Base-by-base conservation (phyloP, 2,113 vertebrate genomes). In the Barnardius zonarius region DNA sequence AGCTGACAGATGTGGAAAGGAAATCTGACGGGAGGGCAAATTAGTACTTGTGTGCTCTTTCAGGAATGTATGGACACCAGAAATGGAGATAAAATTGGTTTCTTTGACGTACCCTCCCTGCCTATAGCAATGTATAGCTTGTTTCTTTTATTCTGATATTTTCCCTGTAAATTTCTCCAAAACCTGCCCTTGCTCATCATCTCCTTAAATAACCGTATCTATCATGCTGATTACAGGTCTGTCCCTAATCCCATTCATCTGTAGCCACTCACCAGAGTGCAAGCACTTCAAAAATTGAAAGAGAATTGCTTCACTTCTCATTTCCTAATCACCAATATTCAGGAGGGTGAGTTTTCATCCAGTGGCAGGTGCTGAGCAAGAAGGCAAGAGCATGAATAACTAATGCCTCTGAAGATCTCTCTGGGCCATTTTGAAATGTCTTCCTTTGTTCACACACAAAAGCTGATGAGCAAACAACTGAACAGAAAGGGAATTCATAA, bases 221-320 rank as follows among this genome's bases (percentile, higher is more conserved):
- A 75, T 87, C 91, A 89, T 31, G 41, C 74, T 68, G 70, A 91
- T 46, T 92, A 54, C 82, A 70, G 72, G 54, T 86, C 85, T 61
- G 37, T 75, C 51, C 86, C 79, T 88, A 90, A 86, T 28, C 33
- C 83, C 55, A 75, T 93, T 88, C 86, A 83, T 48, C 59, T 67
- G 79, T 17, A 92, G 90, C 86, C 83, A 70, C 83, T 86, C 89
- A 86, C 28, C 72, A 88, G 64, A 93, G 64, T 52, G 27, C 73
- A 96, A 82, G 92, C 79, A 81, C 83, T 96, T 86, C n/a, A 52
- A 88, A 96, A 86, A 95, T 96, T 86, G 88, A 96, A 92, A 91
- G 67, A 66, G 44, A 94, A 93, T 81, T 77, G 77, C 64, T 94
- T 94, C 7, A 20, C 62, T 84, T 93, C 81, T 92, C 35, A 69